Evolutionary conservation across 1,140 invertebrate species (phyloP), one percentile per base, ranked within the genome.

Genomic region (Magallana angulata): DNA sequence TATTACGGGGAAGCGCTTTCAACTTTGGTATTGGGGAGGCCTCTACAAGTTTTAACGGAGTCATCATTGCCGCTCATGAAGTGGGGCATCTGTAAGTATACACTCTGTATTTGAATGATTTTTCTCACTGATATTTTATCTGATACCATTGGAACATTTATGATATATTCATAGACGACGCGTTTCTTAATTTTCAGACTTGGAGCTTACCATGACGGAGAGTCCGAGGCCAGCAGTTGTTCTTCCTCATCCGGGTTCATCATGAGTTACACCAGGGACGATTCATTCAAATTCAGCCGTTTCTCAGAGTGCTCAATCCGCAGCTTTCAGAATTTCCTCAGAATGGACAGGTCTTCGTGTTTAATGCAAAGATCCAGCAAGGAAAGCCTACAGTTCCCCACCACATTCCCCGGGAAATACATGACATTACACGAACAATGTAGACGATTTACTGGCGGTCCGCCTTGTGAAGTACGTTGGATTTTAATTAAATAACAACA

Each of bases 21-120:
- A 92, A 93, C 60, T 92, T 92, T 82, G 92, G 90, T 14, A 91
- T 93, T 56, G 90, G 91, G 1, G 92, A 93, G 62, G 92, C 91
- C 0, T 92, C 91, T 81, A 91, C 89, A 9, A 91, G 91, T 84
- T 93, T 91, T 68, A 91, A 92, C 24, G 92, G 92, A 7, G 91
- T 93, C 56, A 91, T 93, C 8, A 91, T 92, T 12, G 90, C 92
- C 12, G 91, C 91, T 6, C 92, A 93, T 76, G 92, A 93, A 89
- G 86, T 93, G 48, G 92, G 92, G 12, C 92, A 93, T 85, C 80
- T 93, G 92, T 93, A 91, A 92, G 92, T 90, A 82, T n/a, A 82
- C 80, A 82, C 18, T 57, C 6, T 30, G 48, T 58, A n/a, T 57
- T 8, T n/a, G 14, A 64, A 14, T 16, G 18, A 64, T 14, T 57